Evolutionary conservation across 2,797 vertebrate genomes (phyloP).

Genomic region (Gallirallus australis): DNA sequence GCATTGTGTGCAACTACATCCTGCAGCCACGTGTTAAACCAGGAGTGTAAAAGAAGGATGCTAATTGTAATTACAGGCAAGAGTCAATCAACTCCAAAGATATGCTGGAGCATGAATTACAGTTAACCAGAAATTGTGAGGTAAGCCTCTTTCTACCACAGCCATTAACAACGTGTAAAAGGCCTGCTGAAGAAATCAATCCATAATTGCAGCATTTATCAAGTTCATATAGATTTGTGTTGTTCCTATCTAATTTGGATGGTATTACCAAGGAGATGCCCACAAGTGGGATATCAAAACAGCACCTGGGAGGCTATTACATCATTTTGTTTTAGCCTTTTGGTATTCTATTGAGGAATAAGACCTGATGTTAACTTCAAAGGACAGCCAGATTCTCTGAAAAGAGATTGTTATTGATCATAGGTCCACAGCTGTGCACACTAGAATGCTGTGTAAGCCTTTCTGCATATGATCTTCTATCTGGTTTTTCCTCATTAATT

Average conservation of each 20-base stretch:
- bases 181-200: conserved; percentile 50
- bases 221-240: conserved; percentile 47
- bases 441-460: not conserved
- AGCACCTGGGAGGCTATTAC: conserved; percentile 30
- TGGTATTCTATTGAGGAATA: conserved; percentile 29
- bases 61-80: conserved; percentile 7
- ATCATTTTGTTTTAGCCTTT: conserved; percentile 20
- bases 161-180: conserved; percentile 25
- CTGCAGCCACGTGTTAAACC: not conserved
- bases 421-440: not conserved
- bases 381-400: conserved; percentile 58
- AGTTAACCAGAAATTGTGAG: not conserved
- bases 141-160: conserved; percentile 17
- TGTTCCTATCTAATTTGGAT: conserved; percentile 37
- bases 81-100: not conserved
- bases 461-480: not conserved
- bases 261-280: not conserved
- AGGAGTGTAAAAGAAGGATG: not conserved
- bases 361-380: conserved; percentile 65
- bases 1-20: not conserved
- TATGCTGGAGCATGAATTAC: not conserved
- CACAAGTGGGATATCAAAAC: conserved; percentile 32
- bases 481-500: not conserved
- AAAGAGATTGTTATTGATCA: conserved; percentile 69
- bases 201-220: conserved; percentile 56